These are phyloP conservation scores for Diaprepes abbreviatus DNA, from an alignment of 2,888 invertebrate genomes.

Conservation along the genomic window DNA sequence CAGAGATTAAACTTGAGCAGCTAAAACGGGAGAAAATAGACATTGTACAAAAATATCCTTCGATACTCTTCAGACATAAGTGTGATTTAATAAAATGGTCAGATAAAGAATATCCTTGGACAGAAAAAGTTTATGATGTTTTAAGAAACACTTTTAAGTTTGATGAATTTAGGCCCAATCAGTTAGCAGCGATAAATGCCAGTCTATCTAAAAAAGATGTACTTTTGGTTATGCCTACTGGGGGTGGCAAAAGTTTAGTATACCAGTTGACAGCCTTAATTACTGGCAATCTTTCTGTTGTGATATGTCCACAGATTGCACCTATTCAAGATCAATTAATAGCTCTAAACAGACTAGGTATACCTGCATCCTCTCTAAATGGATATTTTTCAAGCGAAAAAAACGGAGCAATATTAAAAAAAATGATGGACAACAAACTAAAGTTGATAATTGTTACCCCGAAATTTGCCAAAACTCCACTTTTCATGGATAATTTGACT, in stretches of 20 bases:
- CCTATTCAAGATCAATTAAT: conserved; percentile 92
- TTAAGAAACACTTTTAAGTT: conserved; percentile 78
- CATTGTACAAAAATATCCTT: conserved; percentile 10
- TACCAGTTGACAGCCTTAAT: conserved; percentile 88
- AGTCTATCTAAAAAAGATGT: conserved; percentile 84
- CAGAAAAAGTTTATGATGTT: conserved; percentile 71
- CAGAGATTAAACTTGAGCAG: conserved; percentile 25
- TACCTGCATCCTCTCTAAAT: conserved; percentile 79
- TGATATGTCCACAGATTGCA: conserved; percentile 87
- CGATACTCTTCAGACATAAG: conserved; percentile 18
- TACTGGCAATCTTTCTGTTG: conserved; percentile 76
- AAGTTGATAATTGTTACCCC: conserved; percentile 92
- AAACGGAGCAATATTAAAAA: conserved; percentile 61
- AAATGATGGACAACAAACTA: conserved; percentile 65
- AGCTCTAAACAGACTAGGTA: conserved; percentile 74
- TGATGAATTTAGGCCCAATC: conserved; percentile 80
- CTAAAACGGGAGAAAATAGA: conserved; percentile 34
- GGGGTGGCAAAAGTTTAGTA: conserved; percentile 92
- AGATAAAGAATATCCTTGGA: conserved; percentile 77
- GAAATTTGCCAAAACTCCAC: conserved; percentile 89
- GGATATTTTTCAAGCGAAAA: conserved; percentile 75
- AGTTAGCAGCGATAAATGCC: conserved; percentile 88
- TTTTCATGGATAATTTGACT: conserved; percentile 88
- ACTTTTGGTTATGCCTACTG: conserved; percentile 90
- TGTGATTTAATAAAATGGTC: conserved; percentile 53